Base-by-base conservation (phyloP, 2,797 vertebrate genomes). In the Myiotriccus ornatus region DNA sequence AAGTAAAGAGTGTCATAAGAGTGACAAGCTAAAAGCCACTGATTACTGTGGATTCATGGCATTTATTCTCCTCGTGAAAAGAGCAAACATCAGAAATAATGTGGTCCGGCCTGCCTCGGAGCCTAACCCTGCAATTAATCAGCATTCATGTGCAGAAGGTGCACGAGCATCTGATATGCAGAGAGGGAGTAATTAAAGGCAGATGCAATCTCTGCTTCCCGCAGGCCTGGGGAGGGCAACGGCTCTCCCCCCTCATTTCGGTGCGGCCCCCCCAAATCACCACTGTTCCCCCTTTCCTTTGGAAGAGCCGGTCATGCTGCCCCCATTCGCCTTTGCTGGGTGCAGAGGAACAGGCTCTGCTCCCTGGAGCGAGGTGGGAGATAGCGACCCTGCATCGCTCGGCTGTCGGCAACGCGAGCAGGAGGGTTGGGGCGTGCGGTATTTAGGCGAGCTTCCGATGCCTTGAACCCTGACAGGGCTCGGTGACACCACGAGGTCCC, bases 101-200 rank as follows among this genome's bases (percentile, higher is more conserved):
- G 94, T 92, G 93, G 97, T 93, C 95, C 94, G 93, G 96, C 95
- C 96, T 95, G 97, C 96, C 95, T 97, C 28, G 81, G 96, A 94
- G 92, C 84, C 97, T 97, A 96, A 97, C 95, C 96, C 97, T 97
- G 97, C 97, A 98, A 97, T 98, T 98, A 97, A 97, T 98, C 97
- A 96, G 96, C 96, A 92, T 88, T 95, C 95, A 96, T 94, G 96
- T 89, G 97, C 95, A 97, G 96, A 97, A 97, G 96, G 96, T 97
- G 96, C 94, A 96, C 64, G 89, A 96, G 90, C 97, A 97, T 97
- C 96, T 97, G 97, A 97, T 97, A 95, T 95, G 94, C 93, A 95
- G 96, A 94, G 94, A 95, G 95, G 81, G 95, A 95, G 96, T 95
- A 96, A 96, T 96, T 97, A 97, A 97, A 97, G 95, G 93, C 95